Base-by-base conservation (phyloP, 23 tunicate species). In the Phallusia fumigata region DNA sequence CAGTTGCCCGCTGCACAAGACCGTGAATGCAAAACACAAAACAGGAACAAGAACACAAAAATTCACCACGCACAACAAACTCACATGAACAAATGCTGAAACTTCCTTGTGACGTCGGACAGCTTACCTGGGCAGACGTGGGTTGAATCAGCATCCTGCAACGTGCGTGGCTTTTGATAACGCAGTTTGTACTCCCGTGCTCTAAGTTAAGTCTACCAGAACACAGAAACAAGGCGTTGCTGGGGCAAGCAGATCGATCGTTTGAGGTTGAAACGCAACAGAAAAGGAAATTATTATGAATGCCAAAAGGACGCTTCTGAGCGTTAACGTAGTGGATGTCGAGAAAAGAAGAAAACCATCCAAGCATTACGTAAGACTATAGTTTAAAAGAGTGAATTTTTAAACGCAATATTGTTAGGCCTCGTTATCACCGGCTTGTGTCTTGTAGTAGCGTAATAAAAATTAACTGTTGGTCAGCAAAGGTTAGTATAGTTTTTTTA, bases 361-460 rank as follows among this genome's bases (percentile, higher is more conserved):
- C 3, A 91, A 91, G 77, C 90, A 91, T 78, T 91, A 91, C 65
- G 96, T 91, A 79, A 82, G 96, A 74, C 65, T 11, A 51, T 44
- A 16, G 31, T 69, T 69, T 30, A 8, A 32, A 1, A 21, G 15
- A 6, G 69, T 5, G 15, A 22, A 24, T 58, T 1, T 58, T 58
- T 58, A 21, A 58, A 58, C 2, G 3, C 3, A 58, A 21, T 11
- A 58, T 22, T 58, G 11, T 40, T 40, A 40, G 47, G 47, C 47
- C 16, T 13, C 13, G 11, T 58, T 58, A 58, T 2, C 69, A 10
- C 47, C 28, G 69, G 28, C 13, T 5, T 58, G 69, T 6, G 28
- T 6, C 8, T 58, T 24, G 69, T 21, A 1, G 3, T 11, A 58
- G 8, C 28, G 11, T 5, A 51, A 51, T 13, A 18, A 51, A 51